Conservation (phyloP, 1,140 invertebrate species). For the Pararge aegeria region DNA sequence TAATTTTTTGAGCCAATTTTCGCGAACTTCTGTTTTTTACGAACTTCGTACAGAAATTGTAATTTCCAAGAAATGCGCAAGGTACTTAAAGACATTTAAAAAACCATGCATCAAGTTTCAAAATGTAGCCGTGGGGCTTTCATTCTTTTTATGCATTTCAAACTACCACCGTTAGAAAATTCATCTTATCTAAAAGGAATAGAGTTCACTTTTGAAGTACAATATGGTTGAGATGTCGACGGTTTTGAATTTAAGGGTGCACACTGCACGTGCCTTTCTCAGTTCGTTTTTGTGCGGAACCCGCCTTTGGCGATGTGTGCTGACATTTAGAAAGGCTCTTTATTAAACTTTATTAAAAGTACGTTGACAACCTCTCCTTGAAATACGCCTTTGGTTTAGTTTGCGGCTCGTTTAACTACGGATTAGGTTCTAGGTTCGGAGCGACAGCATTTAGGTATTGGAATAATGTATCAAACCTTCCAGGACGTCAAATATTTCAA, state of each 20-base stretch:
- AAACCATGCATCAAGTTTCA: slow-evolving; percentile 22
- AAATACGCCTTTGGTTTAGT: no score
- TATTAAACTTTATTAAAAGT: slow-evolving; percentile 17
- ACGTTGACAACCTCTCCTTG: no score
- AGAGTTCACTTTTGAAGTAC: background rate
- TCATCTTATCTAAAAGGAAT: background rate
- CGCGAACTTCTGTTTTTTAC: no score
- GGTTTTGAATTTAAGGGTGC: slow-evolving; percentile 30
- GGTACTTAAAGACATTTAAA: slow-evolving; percentile 15
- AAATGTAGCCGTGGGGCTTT: slow-evolving; percentile 9
- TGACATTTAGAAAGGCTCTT: slow-evolving; percentile 26
- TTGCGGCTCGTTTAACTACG: no score
- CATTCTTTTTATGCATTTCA: slow-evolving; percentile 5
- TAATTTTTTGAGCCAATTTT: no score
- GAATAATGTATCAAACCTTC: no score
- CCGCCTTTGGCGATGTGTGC: slow-evolving; percentile 33
- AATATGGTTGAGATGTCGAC: slow-evolving; percentile 27
- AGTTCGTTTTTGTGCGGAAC: slow-evolving; percentile 38
- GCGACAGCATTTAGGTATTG: no score
- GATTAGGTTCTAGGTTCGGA: no score
- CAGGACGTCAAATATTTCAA: no score
- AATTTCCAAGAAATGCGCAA: background rate
- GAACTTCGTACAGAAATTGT: background rate
- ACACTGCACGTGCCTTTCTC: slow-evolving; percentile 31
- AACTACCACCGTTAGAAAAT: background rate